Evolutionary conservation across 2,888 invertebrate species (phyloP).

Genomic region (Auanema freiburgensis): DNA sequence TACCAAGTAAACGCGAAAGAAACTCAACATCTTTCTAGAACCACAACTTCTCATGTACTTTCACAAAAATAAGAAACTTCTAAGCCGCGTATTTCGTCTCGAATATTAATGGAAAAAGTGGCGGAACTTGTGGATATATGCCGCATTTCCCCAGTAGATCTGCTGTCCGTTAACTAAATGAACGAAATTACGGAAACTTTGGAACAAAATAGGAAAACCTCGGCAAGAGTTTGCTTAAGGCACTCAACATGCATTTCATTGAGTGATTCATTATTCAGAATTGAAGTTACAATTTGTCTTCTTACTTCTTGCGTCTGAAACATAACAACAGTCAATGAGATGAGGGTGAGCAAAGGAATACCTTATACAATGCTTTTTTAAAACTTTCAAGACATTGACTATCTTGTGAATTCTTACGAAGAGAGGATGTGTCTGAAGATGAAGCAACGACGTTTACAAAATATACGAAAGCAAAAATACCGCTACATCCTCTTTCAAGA

Average conservation of each 20-base stretch:
- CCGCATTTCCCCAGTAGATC: slow-evolving; percentile 38
- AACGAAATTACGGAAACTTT: not conserved
- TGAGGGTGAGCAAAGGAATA: slow-evolving; percentile 4
- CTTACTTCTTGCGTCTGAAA: slow-evolving; percentile 57
- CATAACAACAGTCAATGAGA: not conserved
- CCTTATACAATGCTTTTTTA: slow-evolving; percentile 18
- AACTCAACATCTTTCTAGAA: slow-evolving; percentile 53
- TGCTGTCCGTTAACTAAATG: slow-evolving; percentile 29
- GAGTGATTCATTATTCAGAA: slow-evolving; percentile 9
- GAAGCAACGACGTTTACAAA: no score
- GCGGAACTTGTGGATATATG: slow-evolving; percentile 42
- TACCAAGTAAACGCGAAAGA: slow-evolving; percentile 22
- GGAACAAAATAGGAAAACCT: not conserved
- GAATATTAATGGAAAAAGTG: slow-evolving; percentile 52
- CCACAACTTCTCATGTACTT: slow-evolving; percentile 5
- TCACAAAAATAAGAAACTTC: slow-evolving; percentile 29
- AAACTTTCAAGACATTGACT: slow-evolving; percentile 21
- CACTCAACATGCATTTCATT: slow-evolving; percentile 8
- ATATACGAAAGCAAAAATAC: no score
- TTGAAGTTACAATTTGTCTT: slow-evolving; percentile 27
- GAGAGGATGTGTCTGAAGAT: no score
- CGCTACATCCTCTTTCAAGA: no score
- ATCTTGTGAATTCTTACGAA: no score
- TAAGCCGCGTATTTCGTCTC: slow-evolving; percentile 56
- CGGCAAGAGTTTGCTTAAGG: slow-evolving; percentile 5